Evolutionary conservation across 2,888 invertebrate genomes (phyloP).

Genomic region (Pantelozetes paolii): DNA sequence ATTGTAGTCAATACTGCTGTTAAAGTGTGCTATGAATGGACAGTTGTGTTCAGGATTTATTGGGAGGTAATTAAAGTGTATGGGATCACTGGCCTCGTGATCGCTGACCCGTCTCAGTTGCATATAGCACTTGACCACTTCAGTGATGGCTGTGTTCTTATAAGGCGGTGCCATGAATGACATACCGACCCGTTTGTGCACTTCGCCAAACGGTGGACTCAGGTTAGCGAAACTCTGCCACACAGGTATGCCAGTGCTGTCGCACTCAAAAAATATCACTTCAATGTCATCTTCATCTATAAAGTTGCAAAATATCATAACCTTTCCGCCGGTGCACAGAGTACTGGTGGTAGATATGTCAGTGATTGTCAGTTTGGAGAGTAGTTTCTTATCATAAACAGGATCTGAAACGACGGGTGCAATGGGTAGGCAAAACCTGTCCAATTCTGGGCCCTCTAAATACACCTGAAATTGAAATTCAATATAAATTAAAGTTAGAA

Average conservation of each 20-base stretch:
- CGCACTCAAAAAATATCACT: slow-evolving; percentile 78
- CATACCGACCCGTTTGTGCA: slow-evolving; percentile 75
- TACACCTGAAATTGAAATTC: slow-evolving; percentile 66
- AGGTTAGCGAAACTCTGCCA: slow-evolving; percentile 85
- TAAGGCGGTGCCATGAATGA: slow-evolving; percentile 54
- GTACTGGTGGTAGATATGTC: slow-evolving; percentile 81
- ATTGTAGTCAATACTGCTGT: background rate
- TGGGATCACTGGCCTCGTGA: slow-evolving; percentile 43
- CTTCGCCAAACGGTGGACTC: slow-evolving; percentile 65
- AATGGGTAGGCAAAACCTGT: slow-evolving; percentile 66
- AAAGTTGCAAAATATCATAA: slow-evolving; percentile 90
- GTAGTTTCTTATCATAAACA: slow-evolving; percentile 93
- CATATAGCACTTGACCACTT: slow-evolving; percentile 71
- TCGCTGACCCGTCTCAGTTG: slow-evolving; percentile 80
- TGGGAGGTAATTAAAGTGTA: background rate
- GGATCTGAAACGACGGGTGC: slow-evolving; percentile 82
- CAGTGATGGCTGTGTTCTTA: slow-evolving; percentile 53
- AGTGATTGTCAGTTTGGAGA: slow-evolving; percentile 84
- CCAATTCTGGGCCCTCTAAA: slow-evolving; percentile 64
- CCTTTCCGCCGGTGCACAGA: slow-evolving; percentile 75
- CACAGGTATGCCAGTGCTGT: slow-evolving; percentile 62
- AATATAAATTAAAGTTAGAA: too few relatives aligned
- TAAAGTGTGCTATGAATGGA: background rate
- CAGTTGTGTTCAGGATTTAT: background rate
- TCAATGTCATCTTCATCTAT: slow-evolving; percentile 76